Percentiles rank a stretch among this genome's conserved stretches.
Evolutionary conservation across 92 coral and sea anemone species (phyloP).

Genomic region (Montipora capitata): DNA sequence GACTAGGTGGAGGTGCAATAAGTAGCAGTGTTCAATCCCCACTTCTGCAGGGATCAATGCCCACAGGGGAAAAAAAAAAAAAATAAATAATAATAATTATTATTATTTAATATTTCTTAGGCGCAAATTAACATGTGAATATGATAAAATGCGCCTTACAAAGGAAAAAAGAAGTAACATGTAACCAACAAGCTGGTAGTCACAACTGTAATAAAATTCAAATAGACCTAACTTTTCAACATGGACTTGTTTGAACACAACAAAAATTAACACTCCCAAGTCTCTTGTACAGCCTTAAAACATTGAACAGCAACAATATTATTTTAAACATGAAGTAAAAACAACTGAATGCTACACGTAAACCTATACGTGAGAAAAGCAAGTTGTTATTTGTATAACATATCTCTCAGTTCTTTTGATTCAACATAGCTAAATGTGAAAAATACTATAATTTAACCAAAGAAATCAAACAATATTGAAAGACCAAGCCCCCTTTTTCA

Average conservation of each 20-base stretch:
- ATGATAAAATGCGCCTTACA: too few species aligned
- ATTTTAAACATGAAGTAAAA: not conserved
- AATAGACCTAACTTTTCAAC: not conserved
- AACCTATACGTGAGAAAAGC: conserved; percentile 3
- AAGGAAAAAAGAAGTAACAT: not conserved
- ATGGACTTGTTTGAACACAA: not conserved
- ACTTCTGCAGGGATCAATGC: too few species aligned
- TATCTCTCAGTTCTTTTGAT: not conserved
- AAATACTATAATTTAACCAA: conserved; percentile 3
- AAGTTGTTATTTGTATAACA: not conserved
- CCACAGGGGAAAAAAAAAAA: too few species aligned
- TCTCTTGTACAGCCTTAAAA: not conserved
- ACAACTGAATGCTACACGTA: not conserved
- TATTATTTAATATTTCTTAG: too few species aligned
- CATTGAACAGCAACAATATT: conserved; percentile 3
- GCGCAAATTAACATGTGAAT: too few species aligned
- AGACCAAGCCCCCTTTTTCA: conserved; percentile 46
- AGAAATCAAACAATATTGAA: conserved; percentile 48
- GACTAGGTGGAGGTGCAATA: too few species aligned
- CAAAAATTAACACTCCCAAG: not conserved
- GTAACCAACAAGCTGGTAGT: not conserved
- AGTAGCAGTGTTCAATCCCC: too few species aligned
- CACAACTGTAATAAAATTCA: not conserved
- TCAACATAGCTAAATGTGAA: not conserved
- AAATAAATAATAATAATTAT: too few species aligned